Base-by-base conservation (phyloP, 2,113 vertebrate genomes). In the Pseudorectes ferrugineus region DNA sequence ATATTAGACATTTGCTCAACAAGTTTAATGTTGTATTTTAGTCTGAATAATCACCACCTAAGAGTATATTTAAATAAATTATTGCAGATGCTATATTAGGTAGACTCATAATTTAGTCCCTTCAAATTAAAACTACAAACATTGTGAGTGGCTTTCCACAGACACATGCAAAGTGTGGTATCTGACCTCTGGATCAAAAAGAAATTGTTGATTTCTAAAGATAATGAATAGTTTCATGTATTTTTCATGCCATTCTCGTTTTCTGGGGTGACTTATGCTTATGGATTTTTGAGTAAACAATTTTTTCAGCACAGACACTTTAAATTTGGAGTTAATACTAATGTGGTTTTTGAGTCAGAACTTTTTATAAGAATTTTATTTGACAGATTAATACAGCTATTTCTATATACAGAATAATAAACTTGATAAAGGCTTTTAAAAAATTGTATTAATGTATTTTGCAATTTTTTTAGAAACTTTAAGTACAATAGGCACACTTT, bases 141-240 rank as follows among this genome's bases (percentile, higher is more conserved):
- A 22, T 21, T 73, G 3, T 59, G 4, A 5, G 14, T 59, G 65
- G 5, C 6, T 72, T 87, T 75, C 15, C 36, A 81, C 26, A 46
- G 26, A 51, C 12, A 28, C 2, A 5, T 55, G 6, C n/a, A 62
- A 87, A 86, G 6, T n/a, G 29, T 66, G 10, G 5, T 33, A 54
- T 25, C 13, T 74, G n/a, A 55, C 9, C 1, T 58, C 20, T 40
- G 55, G 6, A n/a, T 71, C 9, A 59, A 54, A 77, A 96, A 70
- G 2, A 62, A 86, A 54, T 13, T 24, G 3, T n/a, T 73, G 8
- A 23, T 65, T 86, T 92, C 54, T 51, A 38, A 28, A 54, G 21
- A 12, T 24, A 49, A 33, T 62, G 0, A 33, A 11, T 35, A 20
- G 6, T 21, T 73, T 10, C 2, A 14, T 11, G 12, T 1, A 0